Evolutionary conservation across 2,797 vertebrate genomes (phyloP), one percentile per base, ranked within the genome.

Genomic region (Anas georgica): DNA sequence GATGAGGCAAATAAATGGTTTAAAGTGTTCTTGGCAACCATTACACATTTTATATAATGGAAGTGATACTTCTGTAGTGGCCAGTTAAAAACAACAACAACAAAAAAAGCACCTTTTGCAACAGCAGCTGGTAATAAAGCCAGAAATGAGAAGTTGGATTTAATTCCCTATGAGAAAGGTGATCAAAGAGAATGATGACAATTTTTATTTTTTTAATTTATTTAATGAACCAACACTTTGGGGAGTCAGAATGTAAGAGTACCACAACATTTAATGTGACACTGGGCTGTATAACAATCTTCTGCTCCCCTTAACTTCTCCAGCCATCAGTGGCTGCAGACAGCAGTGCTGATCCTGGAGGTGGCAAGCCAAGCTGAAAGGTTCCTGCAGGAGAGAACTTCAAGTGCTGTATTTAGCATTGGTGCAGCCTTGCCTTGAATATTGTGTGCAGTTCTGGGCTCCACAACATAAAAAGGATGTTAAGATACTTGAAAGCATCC

Each of bases 1-100:
- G 68, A 70, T 26, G 76, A 62, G 41, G 45, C 73, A 92, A 94
- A 94, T 58, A 70, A 81, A 69, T 66, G 76, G 72, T 76, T 86
- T 92, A 87, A 96, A 91, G 58, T 14, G 22, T 68, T 90, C 91
- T 94, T 29, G 4, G 80, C 76, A 83, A 77, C 81, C 69, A 74
- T 59, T 46, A 77, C 39, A 86, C 16, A 63, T 94, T 89, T 37
- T 52, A 48, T 48, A 68, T 46, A 68, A 58, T 75, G 62, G 55
- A 91, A 90, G 28, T 2, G 23, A 90, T 91, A n/a, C 46, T 72
- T 76, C 86, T 72, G 72, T 50, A 62, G 54, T 45, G 33, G 63
- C 72, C 56, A 14, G 70, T 48, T 62, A 81, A 29, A 86, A 75
- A 45, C 43, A 18, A 45, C 43, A 45, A 45, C 43, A 68, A n/a